Percentiles rank a stretch among this genome's conserved stretches.
These are phyloP conservation scores for Harpagoxenus sublaevis DNA, from an alignment of 2,888 invertebrate species.

Conservation along the genomic window DNA sequence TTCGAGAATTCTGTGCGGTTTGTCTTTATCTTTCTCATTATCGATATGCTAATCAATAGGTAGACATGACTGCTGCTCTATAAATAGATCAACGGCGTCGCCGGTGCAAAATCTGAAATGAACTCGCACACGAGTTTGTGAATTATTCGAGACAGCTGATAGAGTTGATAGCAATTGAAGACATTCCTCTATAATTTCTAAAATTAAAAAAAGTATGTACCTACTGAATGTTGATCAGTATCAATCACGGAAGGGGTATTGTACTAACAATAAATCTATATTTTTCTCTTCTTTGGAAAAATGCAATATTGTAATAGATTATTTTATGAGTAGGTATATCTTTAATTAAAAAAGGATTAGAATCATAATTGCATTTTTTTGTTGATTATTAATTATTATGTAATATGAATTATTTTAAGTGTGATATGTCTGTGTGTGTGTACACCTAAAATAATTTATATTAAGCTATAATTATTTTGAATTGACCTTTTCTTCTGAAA, in stretches of 20 bases:
- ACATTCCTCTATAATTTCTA: not conserved
- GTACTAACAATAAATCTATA: not conserved
- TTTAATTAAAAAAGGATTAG: not conserved
- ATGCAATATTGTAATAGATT: not conserved
- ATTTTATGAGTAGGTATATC: not conserved
- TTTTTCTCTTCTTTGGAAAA: not conserved
- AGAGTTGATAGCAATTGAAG: conserved; percentile 18
- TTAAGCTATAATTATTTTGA: not conserved
- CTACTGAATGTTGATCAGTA: not conserved
- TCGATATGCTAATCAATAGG: conserved; percentile 52
- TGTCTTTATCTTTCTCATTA: conserved; percentile 48
- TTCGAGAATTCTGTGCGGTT: conserved; percentile 20
- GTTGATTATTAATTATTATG: not conserved
- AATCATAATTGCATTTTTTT: not conserved
- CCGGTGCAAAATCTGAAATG: conserved; percentile 54
- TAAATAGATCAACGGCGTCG: conserved; percentile 59
- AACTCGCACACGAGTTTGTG: conserved; percentile 5
- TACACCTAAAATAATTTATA: not conserved
- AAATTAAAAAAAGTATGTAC: not conserved
- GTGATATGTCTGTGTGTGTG: not conserved
- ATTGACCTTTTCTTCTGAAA: not conserved
- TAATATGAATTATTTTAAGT: not conserved
- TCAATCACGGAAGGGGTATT: not conserved
- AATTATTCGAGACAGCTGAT: not conserved
- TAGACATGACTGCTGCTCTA: conserved; percentile 59